Evolutionary conservation across 2,888 invertebrate species (phyloP).

Genomic region (Synanthedon vespiformis): DNA sequence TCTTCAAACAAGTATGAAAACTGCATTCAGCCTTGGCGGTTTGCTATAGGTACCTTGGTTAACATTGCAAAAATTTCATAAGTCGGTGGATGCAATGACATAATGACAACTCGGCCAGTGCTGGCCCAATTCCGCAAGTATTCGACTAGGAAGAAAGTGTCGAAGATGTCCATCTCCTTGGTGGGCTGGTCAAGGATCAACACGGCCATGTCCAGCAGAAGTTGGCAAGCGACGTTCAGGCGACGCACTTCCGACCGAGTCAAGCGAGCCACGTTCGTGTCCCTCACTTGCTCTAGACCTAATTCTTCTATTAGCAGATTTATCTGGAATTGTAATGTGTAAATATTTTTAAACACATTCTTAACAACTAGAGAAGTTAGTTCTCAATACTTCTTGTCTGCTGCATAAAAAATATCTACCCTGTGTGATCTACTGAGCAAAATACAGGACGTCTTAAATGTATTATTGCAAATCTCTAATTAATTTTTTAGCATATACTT

Average conservation of each 20-base stretch:
- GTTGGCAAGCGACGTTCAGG: slow-evolving; percentile 89
- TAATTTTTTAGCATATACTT: too few species aligned
- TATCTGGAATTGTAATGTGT: slow-evolving; percentile 70
- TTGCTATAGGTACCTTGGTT: too few species aligned
- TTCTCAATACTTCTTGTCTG: too few species aligned
- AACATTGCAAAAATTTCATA: slow-evolving; percentile 97
- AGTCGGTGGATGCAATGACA: slow-evolving; percentile 94
- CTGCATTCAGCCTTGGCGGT: too few species aligned
- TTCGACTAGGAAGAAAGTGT: slow-evolving; percentile 94
- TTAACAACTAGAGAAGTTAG: too few species aligned
- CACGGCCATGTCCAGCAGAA: slow-evolving; percentile 87
- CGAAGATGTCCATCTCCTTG: slow-evolving; percentile 92
- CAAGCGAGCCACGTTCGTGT: slow-evolving; percentile 85
- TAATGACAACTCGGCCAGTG: slow-evolving; percentile 83
- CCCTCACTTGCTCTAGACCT: slow-evolving; percentile 89
- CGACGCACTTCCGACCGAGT: slow-evolving; percentile 90
- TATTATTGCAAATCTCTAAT: too few species aligned
- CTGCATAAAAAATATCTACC: neutral
- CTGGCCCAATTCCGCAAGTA: slow-evolving; percentile 93
- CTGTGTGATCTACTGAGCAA: too few species aligned
- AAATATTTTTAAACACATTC: too few species aligned
- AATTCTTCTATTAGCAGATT: slow-evolving; percentile 91
- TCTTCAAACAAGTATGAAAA: neutral
- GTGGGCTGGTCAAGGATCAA: slow-evolving; percentile 90
- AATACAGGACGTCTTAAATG: too few species aligned